These are phyloP conservation scores for Sula dactylatra DNA, from an alignment of 2,113 vertebrate genomes.

Conservation along the genomic window DNA sequence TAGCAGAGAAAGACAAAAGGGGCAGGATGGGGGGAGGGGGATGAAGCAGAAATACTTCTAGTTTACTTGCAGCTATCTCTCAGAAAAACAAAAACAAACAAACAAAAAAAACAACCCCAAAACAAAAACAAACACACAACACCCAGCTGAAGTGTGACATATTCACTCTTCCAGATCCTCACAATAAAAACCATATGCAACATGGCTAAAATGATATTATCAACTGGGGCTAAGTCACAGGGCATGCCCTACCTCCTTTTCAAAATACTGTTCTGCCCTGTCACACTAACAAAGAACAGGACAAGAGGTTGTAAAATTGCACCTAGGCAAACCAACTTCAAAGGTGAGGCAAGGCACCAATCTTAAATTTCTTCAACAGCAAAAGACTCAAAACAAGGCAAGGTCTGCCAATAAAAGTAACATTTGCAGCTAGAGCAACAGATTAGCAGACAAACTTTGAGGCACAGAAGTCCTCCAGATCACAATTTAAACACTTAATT, in stretches of 20 bases:
- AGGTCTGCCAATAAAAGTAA: not conserved
- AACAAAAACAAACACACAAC: too few species aligned
- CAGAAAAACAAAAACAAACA: not conserved
- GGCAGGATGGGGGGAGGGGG: too few species aligned
- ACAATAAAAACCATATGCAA: not conserved
- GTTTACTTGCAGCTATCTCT: not conserved
- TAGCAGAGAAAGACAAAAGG: not conserved
- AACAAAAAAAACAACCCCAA: too few species aligned
- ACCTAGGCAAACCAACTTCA: not conserved
- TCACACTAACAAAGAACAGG: not conserved
- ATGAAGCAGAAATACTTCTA: not conserved
- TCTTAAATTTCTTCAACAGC: not conserved
- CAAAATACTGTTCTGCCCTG: not conserved
- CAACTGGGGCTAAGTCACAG: not conserved
- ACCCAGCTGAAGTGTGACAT: not conserved
- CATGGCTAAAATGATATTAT: too few species aligned
- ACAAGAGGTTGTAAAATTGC: not conserved
- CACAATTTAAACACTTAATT: not conserved
- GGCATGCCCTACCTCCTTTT: not conserved
- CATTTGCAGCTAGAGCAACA: not conserved
- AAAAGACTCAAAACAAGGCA: not conserved
- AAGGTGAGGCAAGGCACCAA: not conserved
- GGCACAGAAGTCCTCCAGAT: not conserved
- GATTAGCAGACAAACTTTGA: not conserved
- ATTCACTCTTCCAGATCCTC: not conserved